Percentiles rank a stretch among this genome's conserved stretches.
These are phyloP conservation scores for Drosophila kohkoa DNA, from an alignment of 1,140 invertebrate genomes.

Conservation along the genomic window DNA sequence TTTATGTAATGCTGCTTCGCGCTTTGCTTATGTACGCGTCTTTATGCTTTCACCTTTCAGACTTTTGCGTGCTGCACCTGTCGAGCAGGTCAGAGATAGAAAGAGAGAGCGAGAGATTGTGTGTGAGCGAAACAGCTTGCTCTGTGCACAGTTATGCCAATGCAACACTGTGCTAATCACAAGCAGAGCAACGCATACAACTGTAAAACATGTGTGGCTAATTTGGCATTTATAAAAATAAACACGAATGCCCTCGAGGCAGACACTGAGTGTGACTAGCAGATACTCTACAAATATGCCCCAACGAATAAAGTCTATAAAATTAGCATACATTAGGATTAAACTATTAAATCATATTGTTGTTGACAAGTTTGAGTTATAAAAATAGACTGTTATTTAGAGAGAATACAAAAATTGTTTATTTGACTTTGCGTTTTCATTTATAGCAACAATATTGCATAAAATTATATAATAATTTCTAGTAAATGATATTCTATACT, in stretches of 20 bases:
- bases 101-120: too few species aligned
- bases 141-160: constrained; percentile 5
- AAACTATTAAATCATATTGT: too few species aligned
- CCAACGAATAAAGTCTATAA: too few species aligned
- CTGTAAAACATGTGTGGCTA: constrained; percentile 10
- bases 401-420: too few species aligned
- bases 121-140: too few species aligned
- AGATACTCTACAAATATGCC: neutral
- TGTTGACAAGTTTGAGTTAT: too few species aligned
- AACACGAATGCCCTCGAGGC: neutral
- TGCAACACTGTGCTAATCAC: constrained; percentile 2
- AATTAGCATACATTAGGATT: too few species aligned
- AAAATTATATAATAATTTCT: too few species aligned
- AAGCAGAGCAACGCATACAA: neutral
- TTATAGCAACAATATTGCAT: too few species aligned
- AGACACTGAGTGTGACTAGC: neutral
- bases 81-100: neutral
- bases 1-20: neutral
- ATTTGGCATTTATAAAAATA: constrained; percentile 14
- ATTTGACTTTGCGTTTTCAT: too few species aligned
- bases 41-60: constrained; percentile 34
- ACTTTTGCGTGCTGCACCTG: constrained; percentile 24
- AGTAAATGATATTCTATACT: too few species aligned
- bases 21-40: constrained; percentile 12
- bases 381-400: too few species aligned